Percentiles rank a stretch among this genome's conserved stretches.
phyloP scores from a whole-genome alignment of 2,888 invertebrate genomes.

The Prionchulus punctatus region DNA sequence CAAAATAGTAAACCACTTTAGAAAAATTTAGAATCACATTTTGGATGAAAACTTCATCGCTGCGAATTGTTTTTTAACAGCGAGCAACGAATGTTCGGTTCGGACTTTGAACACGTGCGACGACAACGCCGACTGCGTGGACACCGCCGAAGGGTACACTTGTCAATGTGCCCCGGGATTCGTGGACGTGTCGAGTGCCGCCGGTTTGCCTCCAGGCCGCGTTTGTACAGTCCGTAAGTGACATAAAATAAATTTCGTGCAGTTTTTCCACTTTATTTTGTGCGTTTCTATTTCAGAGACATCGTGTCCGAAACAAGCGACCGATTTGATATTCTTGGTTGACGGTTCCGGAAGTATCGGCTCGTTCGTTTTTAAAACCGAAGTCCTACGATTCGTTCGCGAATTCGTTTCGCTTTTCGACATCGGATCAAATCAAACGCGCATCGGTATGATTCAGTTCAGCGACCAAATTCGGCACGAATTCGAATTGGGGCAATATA shows the following conservation, averaged over 20 bases:
- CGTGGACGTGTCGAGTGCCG: conserved; percentile 28
- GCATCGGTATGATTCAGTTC: conserved; percentile 31
- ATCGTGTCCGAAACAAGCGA: conserved; percentile 27
- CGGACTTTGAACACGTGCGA: conserved; percentile 28
- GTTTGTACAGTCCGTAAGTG: conserved; percentile 27
- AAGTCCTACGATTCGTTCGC: conserved; percentile 23
- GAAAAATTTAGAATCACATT: no score
- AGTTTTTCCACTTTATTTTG: not conserved
- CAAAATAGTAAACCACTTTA: conserved; percentile 18
- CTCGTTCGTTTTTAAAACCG: conserved; percentile 28
- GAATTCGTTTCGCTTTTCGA: conserved; percentile 32
- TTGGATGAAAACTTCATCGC: no score
- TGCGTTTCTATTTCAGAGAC: conserved; percentile 17
- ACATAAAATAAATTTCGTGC: no score
- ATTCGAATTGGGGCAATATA: conserved; percentile 24
- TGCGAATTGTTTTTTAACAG: conserved; percentile 16
- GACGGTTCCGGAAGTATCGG: conserved; percentile 32
- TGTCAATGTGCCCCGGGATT: conserved; percentile 29
- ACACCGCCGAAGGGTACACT: conserved; percentile 27
- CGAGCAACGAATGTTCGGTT: conserved; percentile 26
- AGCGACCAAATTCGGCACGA: conserved; percentile 31
- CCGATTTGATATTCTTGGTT: conserved; percentile 30
- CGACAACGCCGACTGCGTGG: conserved; percentile 31
- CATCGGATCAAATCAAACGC: conserved; percentile 27
- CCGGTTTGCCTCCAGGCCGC: conserved; percentile 28